These are phyloP conservation scores for Cosmopolites sordidus DNA, from an alignment of 2,888 invertebrate genomes.

Conservation along the genomic window DNA sequence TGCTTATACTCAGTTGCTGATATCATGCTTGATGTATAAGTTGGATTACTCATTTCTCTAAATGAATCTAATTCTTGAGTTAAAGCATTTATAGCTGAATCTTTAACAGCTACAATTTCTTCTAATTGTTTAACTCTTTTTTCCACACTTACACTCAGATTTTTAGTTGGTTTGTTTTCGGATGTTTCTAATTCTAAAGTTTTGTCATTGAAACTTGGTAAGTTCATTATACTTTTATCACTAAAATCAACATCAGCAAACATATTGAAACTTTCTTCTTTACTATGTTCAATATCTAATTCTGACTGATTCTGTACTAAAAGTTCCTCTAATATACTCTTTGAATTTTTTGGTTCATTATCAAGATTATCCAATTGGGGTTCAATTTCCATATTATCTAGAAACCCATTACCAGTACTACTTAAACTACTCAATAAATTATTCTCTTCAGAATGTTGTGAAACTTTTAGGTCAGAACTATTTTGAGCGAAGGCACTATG, in stretches of 20 bases:
- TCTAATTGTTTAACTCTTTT: conserved; percentile 46
- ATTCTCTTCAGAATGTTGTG: conserved; percentile 36
- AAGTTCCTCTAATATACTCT: conserved; percentile 44
- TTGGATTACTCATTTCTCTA: conserved; percentile 49
- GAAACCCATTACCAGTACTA: conserved; percentile 23
- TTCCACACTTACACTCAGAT: conserved; percentile 26
- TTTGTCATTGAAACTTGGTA: conserved; percentile 27
- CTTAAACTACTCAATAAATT: conserved; percentile 29
- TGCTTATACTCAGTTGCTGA: conserved; percentile 69
- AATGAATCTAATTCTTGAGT: conserved; percentile 51
- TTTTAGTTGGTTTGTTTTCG: conserved; percentile 4
- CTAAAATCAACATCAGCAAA: conserved; percentile 45
- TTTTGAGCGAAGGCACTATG: conserved; percentile 23
- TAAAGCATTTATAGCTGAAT: conserved; percentile 49
- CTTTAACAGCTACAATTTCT: conserved; percentile 49
- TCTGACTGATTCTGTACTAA: conserved; percentile 39
- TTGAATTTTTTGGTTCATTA: conserved; percentile 31
- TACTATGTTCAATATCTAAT: conserved; percentile 30
- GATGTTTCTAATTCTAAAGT: conserved; percentile 9
- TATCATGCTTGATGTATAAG: conserved; percentile 53
- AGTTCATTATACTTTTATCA: conserved; percentile 42
- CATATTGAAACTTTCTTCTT: conserved; percentile 44
- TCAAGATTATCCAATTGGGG: conserved; percentile 6
- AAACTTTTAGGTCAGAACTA: conserved; percentile 27
- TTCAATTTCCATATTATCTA: conserved; percentile 5